Base-by-base conservation (phyloP, 2,113 vertebrate species). In the Lampris megalopsis region DNA sequence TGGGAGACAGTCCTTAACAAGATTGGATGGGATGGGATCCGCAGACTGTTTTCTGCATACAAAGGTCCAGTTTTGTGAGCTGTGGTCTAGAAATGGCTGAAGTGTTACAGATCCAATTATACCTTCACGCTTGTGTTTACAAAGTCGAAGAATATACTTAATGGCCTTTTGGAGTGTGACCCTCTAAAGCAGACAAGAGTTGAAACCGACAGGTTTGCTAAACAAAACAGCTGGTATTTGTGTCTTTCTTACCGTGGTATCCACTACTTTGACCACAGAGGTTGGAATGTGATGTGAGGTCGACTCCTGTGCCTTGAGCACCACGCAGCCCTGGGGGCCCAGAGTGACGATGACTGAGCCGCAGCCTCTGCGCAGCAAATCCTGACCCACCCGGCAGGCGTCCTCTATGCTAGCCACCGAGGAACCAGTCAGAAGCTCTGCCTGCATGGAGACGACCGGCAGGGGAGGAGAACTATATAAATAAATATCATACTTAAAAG, bases 241-340 rank as follows among this genome's bases (percentile, higher is more conserved):
- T 59, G 9, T 45, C n/a, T 9, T 59, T 36, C 86, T 88, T 97
- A 99, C 98, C 87, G 98, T 99, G 35, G 97, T 98, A 84, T 99
- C 98, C 90, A 96, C 94, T 54, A 96, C 92, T 50, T 84, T 94
- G 84, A 97, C 95, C 1, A 91, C 90, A 52, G 91, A 68, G 7
- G 95, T 89, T 65, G 95, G 94, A 83, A 99, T 84, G 49, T 97
- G 95, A 84, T 93, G 95, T 13, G 94, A 94, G 67, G 75, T 53
- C 3, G 92, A 89, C 47, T 95, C 93, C 35, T 91, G 81, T 79
- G 81, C 91, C 64, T 95, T 91, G 67, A 97, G 86, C 85, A 96
- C 92, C 91, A 99, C 92, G 40, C 96, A 97, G 75, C 98, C 98
- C 78, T 95, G 94, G 65, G 95, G 92, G 79, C 98, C 97, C 82